phyloP scores from a whole-genome alignment of 2,113 vertebrate species.

The Thinocorus orbignyianus region DNA sequence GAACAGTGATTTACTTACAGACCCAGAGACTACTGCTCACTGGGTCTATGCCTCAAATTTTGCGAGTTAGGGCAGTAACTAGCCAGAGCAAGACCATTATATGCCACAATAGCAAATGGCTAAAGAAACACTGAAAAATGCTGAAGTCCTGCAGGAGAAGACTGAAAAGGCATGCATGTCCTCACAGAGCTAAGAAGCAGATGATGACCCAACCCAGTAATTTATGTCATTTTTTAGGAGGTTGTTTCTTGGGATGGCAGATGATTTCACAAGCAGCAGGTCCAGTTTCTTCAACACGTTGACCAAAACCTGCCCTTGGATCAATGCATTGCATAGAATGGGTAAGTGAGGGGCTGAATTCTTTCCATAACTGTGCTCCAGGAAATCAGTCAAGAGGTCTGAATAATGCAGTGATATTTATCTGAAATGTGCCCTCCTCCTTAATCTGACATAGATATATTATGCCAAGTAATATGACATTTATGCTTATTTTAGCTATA shows the following conservation, averaged over 20 bases:
- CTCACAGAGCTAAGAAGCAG: background rate
- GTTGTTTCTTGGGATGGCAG: background rate
- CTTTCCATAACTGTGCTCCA: background rate
- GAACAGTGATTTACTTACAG: background rate
- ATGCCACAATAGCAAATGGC: background rate
- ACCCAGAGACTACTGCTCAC: no score
- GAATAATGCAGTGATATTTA: background rate
- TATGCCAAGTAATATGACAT: background rate
- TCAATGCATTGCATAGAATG: background rate
- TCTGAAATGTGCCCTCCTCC: background rate
- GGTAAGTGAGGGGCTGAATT: background rate
- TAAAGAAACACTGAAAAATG: background rate
- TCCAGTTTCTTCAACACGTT: background rate
- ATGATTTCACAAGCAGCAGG: background rate
- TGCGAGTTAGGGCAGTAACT: background rate
- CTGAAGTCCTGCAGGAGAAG: background rate
- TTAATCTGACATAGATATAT: background rate
- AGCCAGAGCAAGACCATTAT: background rate
- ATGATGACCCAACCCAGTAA: background rate
- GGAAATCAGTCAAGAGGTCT: background rate
- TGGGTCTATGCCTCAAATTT: background rate
- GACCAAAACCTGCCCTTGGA: background rate
- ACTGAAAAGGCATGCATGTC: background rate
- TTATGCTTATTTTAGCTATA: background rate
- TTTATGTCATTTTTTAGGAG: background rate